Conservation (phyloP, 1,140 invertebrate genomes). For the Drosophila setifemur region DNA sequence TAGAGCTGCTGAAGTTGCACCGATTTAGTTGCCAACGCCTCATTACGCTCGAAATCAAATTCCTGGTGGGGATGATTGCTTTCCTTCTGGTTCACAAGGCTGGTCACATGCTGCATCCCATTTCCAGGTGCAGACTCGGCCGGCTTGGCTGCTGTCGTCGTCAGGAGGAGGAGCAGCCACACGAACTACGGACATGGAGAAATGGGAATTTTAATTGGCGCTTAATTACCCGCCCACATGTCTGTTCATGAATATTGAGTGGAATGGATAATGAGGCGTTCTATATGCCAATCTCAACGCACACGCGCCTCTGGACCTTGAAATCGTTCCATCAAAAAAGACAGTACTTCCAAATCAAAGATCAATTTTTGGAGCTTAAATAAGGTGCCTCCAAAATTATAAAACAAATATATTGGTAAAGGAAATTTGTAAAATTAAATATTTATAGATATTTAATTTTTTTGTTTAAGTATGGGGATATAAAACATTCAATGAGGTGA, state of each 20-base stretch:
- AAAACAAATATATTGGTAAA: no score
- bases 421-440: background rate
- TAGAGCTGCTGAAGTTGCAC: conserved; percentile 56
- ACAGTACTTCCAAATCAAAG: conserved; percentile 24
- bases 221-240: conserved; percentile 37
- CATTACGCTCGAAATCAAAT: conserved; percentile 65
- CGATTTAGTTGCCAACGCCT: conserved; percentile 53
- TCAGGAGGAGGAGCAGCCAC: conserved; percentile 45
- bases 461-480: no score
- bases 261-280: conserved; percentile 54
- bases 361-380: background rate
- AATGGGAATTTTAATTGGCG: conserved; percentile 24
- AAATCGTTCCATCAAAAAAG: conserved; percentile 42
- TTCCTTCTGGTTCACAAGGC: conserved; percentile 38
- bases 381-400: no score
- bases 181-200: conserved; percentile 38
- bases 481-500: no score
- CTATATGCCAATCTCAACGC: conserved; percentile 39
- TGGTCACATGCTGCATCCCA: conserved; percentile 50
- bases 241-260: conserved; percentile 17
- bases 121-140: background rate
- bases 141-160: conserved; percentile 17
- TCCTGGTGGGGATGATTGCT: conserved; percentile 22
- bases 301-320: conserved; percentile 30
- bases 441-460: background rate